phyloP scores from a whole-genome alignment of 2,797 vertebrate species.

The Glyptemys insculpta region DNA sequence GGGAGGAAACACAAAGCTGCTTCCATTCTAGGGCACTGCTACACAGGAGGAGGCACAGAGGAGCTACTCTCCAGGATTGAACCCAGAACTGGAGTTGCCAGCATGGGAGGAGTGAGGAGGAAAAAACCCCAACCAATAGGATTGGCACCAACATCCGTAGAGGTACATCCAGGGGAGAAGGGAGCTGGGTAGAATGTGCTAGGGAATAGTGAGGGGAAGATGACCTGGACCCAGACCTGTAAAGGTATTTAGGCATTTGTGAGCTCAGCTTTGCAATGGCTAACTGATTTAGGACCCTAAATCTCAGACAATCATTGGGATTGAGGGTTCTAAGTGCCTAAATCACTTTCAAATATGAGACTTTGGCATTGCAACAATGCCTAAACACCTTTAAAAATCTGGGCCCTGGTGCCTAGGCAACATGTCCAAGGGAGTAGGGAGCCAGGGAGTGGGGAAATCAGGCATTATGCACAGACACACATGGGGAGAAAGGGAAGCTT shows the following conservation, averaged over 20 bases:
- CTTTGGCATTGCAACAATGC: not conserved
- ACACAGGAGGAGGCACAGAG: not conserved
- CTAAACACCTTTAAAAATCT: not conserved
- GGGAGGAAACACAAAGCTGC: not conserved
- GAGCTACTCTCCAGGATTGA: not conserved
- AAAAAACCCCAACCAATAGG: not conserved
- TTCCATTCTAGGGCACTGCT: not conserved
- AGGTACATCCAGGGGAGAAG: accelerated
- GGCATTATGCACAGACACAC: not conserved
- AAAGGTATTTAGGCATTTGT: not conserved
- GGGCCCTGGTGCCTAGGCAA: not conserved
- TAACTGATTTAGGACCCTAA: not conserved
- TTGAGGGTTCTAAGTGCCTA: not conserved
- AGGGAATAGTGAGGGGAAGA: not conserved
- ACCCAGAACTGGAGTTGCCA: not conserved
- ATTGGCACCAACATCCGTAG: not conserved
- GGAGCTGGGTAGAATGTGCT: not conserved
- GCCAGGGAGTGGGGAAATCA: not conserved
- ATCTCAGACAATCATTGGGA: not conserved
- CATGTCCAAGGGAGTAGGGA: not conserved
- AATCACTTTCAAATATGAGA: not conserved
- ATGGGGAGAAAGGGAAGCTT: not conserved
- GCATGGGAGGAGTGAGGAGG: not conserved
- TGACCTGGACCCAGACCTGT: not conserved
- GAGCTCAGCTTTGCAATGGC: not conserved